These are phyloP conservation scores for Drosophila ochracea DNA, from an alignment of 2,888 invertebrate genomes.

Conservation along the genomic window DNA sequence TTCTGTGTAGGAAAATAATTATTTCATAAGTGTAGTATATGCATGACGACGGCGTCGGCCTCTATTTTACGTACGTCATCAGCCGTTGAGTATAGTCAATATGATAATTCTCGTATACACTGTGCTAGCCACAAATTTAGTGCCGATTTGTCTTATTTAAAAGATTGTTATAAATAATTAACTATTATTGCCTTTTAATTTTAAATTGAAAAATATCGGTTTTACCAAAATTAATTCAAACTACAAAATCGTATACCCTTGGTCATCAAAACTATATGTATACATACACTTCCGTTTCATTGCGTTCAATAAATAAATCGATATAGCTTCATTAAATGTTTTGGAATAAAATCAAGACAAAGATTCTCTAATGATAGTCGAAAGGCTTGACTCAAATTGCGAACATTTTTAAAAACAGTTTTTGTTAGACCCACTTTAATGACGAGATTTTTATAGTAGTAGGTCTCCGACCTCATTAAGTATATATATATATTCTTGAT, in stretches of 20 bases:
- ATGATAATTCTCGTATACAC: conserved; percentile 29
- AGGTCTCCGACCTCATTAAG: not conserved
- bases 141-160: not conserved
- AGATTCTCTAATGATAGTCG: not conserved
- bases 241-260: not conserved
- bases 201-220: not conserved
- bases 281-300: not conserved
- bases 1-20: conserved; percentile 33
- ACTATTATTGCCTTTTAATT: not conserved
- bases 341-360: not conserved
- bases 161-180: not conserved
- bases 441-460: not conserved
- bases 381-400: not conserved
- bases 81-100: conserved; percentile 28
- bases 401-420: not conserved
- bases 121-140: not conserved
- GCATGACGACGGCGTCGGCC: conserved; percentile 57
- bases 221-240: not conserved
- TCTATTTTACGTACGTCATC: conserved; percentile 49
- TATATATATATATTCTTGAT: not conserved
- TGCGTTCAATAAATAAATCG: not conserved
- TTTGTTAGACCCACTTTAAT: not conserved
- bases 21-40: conserved; percentile 46
- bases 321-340: not conserved
- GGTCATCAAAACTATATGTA: not conserved